Evolutionary conservation across 1,140 invertebrate genomes (phyloP).

Genomic region (Druon quercuslanigerum): DNA sequence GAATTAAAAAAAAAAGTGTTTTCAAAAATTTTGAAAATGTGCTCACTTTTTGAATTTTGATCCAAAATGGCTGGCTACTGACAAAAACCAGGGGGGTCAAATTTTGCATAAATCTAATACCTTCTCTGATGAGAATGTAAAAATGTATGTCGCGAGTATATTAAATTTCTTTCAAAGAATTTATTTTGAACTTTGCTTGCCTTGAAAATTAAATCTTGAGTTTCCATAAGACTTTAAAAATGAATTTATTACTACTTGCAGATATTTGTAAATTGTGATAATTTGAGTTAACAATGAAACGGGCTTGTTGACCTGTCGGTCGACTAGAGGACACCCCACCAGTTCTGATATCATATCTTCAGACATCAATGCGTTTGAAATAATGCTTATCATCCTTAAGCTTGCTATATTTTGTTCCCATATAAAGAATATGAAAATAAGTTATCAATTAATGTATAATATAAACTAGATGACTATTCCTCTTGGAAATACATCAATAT

Average conservation of each 20-base stretch:
- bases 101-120: no score
- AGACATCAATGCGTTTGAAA: conserved; percentile 57
- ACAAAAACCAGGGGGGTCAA: no score
- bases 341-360: conserved; percentile 56
- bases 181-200: conserved; percentile 35
- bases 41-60: no score
- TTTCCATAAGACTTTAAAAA: conserved; percentile 32
- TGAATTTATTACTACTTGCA: conserved; percentile 46
- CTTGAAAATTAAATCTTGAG: conserved; percentile 38
- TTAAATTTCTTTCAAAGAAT: conserved; percentile 1
- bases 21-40: no score
- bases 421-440: conserved; percentile 1
- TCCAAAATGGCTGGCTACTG: no score
- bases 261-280: conserved; percentile 55
- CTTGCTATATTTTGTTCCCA: neutral
- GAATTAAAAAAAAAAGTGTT: no score
- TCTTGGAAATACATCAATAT: neutral
- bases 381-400: conserved; percentile 54
- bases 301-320: conserved; percentile 42
- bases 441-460: conserved; percentile 17
- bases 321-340: conserved; percentile 58
- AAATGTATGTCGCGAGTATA: neutral
- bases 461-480: neutral
- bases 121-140: no score
- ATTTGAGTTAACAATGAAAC: conserved; percentile 64